Base-by-base conservation (phyloP, 2,113 vertebrate genomes). In the Diadophis punctatus region DNA sequence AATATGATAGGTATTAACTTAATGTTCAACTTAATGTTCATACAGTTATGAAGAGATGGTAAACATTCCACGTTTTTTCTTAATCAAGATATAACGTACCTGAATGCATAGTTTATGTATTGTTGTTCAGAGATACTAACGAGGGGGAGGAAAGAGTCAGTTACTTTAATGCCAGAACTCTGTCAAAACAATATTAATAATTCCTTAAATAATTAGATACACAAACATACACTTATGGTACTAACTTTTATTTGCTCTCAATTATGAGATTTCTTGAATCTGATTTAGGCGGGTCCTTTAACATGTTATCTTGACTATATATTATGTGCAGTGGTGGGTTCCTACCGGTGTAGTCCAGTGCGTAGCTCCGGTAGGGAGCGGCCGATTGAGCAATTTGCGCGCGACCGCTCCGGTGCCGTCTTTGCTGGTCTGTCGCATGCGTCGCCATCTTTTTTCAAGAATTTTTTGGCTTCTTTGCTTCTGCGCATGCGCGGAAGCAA, bases 51-150 rank as follows among this genome's bases (percentile, higher is more conserved):
- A 4, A 16, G 51, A 88, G 58, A 49, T 51, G 92, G 93, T 74
- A 1, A 8, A 22, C 18, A 80, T 80, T 43, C 74, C 34, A 22
- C 39, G 39, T 80, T 80, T 80, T 80, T 43, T 39, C 34, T 80
- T 43, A 80, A 80, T 80, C 34, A 93, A 49, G 58, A 91, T 95
- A 92, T 87, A 94, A n/a, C 88, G 98, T 98, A 99, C 99, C 99
- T 99, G 98, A 98, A 98, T 94, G 98, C 51, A 95, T 99, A 99
- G 98, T 99, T 99, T 91, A 99, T 97, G 94, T 98, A 99, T 94
- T 99, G 99, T 94, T 99, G 98, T 92, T 99, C 99, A 95, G 98
- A 97, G 93, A 99, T 98, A 97, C 99, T 99, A 92, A 80, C 11
- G 34, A 96, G 91, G 27, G 8, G 0, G 2, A n/a, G 53, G 74